Evolutionary conservation across 2,113 vertebrate genomes (phyloP).

Genomic region (Podilymbus podiceps): DNA sequence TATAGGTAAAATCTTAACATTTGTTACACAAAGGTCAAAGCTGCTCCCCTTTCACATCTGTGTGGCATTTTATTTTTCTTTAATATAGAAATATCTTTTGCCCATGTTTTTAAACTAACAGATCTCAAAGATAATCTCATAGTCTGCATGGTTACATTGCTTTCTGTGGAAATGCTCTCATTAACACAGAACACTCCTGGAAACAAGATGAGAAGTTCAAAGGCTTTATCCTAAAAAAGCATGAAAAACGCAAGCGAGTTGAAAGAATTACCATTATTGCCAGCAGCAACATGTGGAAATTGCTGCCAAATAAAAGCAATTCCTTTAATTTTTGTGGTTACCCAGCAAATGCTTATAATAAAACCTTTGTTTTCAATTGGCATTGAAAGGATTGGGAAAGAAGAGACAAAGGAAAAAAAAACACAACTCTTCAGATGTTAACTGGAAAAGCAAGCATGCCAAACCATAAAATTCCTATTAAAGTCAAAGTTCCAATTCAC

Average conservation of each 20-base stretch:
- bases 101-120: not conserved
- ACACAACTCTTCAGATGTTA: not conserved
- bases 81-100: not conserved
- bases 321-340: not conserved
- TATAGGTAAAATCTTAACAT: not conserved
- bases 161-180: not conserved
- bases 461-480: not conserved
- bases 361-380: not conserved
- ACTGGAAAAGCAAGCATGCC: not conserved
- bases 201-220: not conserved
- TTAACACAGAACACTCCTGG: not conserved
- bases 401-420: not conserved
- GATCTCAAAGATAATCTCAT: not conserved
- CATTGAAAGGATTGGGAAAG: not conserved
- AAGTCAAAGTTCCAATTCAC: not conserved
- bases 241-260: not conserved
- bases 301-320: not conserved
- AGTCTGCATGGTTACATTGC: not conserved
- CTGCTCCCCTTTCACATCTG: not conserved
- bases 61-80: not conserved
- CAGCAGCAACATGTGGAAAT: not conserved
- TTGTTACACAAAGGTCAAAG: not conserved
- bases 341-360: not conserved
- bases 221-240: not conserved
- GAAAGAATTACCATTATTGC: not conserved